These are phyloP conservation scores for Crotalus horridus DNA, from an alignment of 2,113 vertebrate species.

Conservation along the genomic window DNA sequence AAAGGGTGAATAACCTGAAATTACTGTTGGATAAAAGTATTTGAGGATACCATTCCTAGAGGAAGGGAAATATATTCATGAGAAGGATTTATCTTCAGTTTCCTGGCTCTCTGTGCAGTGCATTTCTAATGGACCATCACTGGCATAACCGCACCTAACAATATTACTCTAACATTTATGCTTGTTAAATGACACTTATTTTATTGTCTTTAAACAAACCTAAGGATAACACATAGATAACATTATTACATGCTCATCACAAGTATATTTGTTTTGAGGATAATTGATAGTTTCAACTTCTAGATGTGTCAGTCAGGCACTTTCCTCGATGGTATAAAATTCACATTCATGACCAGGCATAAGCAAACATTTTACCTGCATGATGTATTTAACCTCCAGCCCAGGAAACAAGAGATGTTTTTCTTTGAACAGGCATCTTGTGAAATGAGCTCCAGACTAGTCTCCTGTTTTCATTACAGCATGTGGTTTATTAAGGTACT, in stretches of 20 bases:
- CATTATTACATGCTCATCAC: neutral
- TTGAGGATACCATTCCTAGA: neutral
- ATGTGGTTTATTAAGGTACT: neutral
- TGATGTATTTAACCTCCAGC: neutral
- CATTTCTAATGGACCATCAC: neutral
- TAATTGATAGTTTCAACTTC: constrained; percentile 17
- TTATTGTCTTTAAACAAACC: neutral
- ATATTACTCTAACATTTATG: neutral
- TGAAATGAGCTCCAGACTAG: constrained; percentile 21
- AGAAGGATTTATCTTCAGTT: neutral
- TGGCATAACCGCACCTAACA: neutral
- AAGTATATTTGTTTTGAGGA: neutral
- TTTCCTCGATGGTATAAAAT: constrained; percentile 15
- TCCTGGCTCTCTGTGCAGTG: neutral
- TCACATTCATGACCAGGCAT: constrained; percentile 17
- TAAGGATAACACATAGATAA: neutral
- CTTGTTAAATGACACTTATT: neutral
- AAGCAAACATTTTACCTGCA: neutral
- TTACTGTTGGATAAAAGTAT: neutral
- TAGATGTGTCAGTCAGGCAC: neutral
- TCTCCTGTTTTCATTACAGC: constrained; percentile 20
- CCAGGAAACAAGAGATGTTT: constrained; percentile 22
- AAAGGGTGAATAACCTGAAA: neutral
- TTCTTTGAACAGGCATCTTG: constrained; percentile 24
- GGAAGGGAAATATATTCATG: neutral